Evolutionary conservation across 1,140 invertebrate species (phyloP).

Genomic region (Cardiocondyla obscurior): DNA sequence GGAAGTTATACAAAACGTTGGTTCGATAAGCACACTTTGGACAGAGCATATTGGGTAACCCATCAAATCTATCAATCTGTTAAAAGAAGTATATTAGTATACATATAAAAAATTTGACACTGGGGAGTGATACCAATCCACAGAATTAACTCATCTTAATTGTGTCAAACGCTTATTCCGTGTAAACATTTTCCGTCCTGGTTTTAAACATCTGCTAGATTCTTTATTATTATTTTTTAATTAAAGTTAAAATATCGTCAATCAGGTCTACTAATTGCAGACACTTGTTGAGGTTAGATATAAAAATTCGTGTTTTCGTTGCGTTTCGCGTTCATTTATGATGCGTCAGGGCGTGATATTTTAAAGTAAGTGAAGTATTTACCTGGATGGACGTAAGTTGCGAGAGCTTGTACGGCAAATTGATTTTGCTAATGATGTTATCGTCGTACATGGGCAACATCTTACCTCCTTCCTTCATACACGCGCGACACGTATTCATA

Average conservation of each 20-base stretch:
- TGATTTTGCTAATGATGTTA: slow-evolving; percentile 68
- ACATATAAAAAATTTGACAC: too few species aligned
- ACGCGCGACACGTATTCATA: slow-evolving; percentile 79
- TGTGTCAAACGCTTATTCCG: too few species aligned
- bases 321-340: background rate
- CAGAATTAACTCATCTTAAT: too few species aligned
- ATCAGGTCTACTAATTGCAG: background rate
- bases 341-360: background rate
- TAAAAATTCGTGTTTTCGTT: background rate
- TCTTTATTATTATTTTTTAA: too few species aligned
- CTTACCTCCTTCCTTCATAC: slow-evolving; percentile 78
- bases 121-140: too few species aligned
- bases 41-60: slow-evolving; percentile 78
- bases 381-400: slow-evolving; percentile 79
- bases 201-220: too few species aligned
- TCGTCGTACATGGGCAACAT: slow-evolving; percentile 79
- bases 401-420: slow-evolving; percentile 77
- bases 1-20: slow-evolving; percentile 78
- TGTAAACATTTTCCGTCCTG: too few species aligned
- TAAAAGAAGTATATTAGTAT: slow-evolving; percentile 33
- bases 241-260: too few species aligned
- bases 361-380: slow-evolving; percentile 42
- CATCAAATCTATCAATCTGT: slow-evolving; percentile 78
- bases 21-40: slow-evolving; percentile 80
- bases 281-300: slow-evolving; percentile 28